phyloP scores from a whole-genome alignment of 2,113 vertebrate species.

The Rostratula benghalensis region DNA sequence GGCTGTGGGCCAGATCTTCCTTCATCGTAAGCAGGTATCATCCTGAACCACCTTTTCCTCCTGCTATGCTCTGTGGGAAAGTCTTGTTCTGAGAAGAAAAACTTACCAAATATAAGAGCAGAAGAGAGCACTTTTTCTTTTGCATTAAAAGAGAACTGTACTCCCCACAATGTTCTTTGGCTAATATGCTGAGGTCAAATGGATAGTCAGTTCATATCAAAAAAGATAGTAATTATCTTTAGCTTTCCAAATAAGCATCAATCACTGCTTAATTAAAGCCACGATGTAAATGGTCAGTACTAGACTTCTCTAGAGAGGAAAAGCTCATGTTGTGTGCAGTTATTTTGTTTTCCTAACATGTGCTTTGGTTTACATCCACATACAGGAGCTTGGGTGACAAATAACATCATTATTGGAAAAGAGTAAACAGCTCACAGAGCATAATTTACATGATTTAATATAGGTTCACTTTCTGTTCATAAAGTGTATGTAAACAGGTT shows the following conservation, averaged over 20 bases:
- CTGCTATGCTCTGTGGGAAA: not conserved
- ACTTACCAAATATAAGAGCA: not conserved
- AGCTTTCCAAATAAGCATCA: conserved; percentile 38
- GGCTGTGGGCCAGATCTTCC: not conserved
- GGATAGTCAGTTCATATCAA: not conserved
- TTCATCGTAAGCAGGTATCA: not conserved
- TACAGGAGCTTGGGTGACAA: conserved; percentile 46
- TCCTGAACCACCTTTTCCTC: not conserved
- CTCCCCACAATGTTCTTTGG: not conserved
- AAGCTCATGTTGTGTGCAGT: not conserved
- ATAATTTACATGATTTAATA: conserved; percentile 66
- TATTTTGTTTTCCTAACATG: conserved; percentile 25
- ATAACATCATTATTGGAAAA: conserved; percentile 58
- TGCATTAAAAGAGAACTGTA: not conserved
- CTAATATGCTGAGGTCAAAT: conserved; percentile 5
- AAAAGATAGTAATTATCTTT: conserved; percentile 34
- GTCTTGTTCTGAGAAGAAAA: not conserved
- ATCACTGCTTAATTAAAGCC: conserved; percentile 45
- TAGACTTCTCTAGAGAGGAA: conserved; percentile 25
- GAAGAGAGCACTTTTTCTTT: not conserved
- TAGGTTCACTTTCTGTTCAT: conserved; percentile 49
- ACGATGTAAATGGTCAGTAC: not conserved
- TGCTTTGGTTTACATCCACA: conserved; percentile 30
- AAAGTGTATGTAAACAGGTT: conserved; percentile 37
- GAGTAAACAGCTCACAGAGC: conserved; percentile 56